A percentile compares a stretch with the other conserved stretches of the same genome.
These are phyloP conservation scores for Genyomyrus donnyi DNA, from an alignment of 2,113 vertebrate species.

Conservation along the genomic window DNA sequence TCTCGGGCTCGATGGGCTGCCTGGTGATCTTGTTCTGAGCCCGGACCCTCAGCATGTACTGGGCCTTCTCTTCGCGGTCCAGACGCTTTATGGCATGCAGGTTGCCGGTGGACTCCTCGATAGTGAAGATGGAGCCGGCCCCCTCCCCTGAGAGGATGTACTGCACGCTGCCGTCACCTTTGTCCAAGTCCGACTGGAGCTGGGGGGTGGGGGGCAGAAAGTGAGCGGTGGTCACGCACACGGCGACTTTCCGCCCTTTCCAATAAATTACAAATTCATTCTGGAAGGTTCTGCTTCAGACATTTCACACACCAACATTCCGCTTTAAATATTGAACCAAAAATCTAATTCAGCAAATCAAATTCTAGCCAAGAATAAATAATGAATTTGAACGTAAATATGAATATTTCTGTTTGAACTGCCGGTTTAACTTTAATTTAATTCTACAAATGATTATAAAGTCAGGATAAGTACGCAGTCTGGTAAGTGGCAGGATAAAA, in stretches of 20 bases:
- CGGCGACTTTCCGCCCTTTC: not conserved
- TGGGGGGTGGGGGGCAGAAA: conserved; percentile 52
- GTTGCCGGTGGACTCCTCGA: conserved; percentile 87
- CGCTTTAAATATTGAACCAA: not conserved
- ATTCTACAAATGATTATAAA: not conserved
- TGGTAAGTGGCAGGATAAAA: not conserved
- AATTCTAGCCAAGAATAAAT: not conserved
- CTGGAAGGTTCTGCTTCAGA: not conserved
- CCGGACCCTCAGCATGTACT: conserved; percentile 78
- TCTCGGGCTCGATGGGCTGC: conserved; percentile 82
- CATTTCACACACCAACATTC: not conserved
- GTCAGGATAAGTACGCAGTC: not conserved
- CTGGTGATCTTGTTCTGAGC: conserved; percentile 79
- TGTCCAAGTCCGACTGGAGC: conserved; percentile 93
- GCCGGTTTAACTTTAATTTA: not conserved
- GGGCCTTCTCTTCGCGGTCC: conserved; percentile 86
- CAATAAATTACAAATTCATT: not conserved
- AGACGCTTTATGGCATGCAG: conserved; percentile 86
- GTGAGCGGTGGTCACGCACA: not conserved
- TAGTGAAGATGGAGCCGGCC: conserved; percentile 85
- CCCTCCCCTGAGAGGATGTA: conserved; percentile 92
- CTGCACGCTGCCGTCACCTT: conserved; percentile 76
- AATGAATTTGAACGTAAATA: not conserved
- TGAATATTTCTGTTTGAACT: not conserved
- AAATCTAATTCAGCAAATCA: not conserved